Conservation (phyloP, 2,888 invertebrate species). For the Eupithecia vulgata region DNA sequence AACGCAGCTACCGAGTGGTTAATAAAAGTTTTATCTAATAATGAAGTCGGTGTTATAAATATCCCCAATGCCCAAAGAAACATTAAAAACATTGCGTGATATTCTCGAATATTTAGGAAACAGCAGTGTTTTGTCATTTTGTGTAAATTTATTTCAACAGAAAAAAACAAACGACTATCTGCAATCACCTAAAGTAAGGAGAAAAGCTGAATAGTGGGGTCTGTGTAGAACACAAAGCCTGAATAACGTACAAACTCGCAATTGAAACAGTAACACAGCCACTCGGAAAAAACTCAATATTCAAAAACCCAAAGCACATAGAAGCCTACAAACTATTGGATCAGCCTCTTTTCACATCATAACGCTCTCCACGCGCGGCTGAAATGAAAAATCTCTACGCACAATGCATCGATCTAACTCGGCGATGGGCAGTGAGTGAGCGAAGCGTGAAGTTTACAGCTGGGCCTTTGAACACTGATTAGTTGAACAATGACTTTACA, state of each 20-base stretch:
- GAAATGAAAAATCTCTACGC: conserved; percentile 44
- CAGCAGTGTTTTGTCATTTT: not conserved
- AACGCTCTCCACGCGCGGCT: conserved; percentile 36
- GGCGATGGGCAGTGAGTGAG: conserved; percentile 3
- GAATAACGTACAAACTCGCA: not conserved
- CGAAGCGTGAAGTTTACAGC: not conserved
- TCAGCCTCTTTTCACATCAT: conserved; percentile 40
- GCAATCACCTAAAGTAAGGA: not conserved
- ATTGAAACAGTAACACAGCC: not conserved
- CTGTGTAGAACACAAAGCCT: not conserved
- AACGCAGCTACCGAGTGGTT: not conserved
- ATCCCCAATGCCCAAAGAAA: not conserved
- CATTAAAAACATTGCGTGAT: not conserved
- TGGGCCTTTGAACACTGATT: not conserved
- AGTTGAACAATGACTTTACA: not conserved
- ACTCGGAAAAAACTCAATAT: not conserved
- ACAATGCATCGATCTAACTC: conserved; percentile 42
- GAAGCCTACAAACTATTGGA: conserved; percentile 32
- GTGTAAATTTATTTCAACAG: not conserved
- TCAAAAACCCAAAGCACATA: conserved; percentile 3
- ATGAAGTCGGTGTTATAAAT: not conserved
- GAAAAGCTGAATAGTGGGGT: not conserved
- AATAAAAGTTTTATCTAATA: not conserved
- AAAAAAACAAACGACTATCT: not conserved
- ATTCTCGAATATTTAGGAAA: not conserved